phyloP scores from a whole-genome alignment of 2,113 vertebrate species.

The Grammomys dolichurus region DNA sequence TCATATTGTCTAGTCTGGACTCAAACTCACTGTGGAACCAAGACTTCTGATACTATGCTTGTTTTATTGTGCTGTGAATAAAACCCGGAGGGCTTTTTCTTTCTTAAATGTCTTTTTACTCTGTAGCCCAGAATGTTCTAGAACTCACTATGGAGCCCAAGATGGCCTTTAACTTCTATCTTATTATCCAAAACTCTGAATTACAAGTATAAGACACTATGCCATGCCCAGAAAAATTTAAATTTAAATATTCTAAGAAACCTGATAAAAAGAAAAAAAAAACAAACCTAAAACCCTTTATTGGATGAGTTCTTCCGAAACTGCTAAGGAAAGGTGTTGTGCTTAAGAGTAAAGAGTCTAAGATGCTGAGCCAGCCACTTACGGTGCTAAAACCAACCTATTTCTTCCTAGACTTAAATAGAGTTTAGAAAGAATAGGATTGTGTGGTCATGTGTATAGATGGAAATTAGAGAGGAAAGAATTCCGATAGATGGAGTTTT shows the following conservation, averaged over 20 bases:
- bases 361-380: slow-evolving; percentile 22
- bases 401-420: slow-evolving; percentile 41
- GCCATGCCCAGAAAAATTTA: neutral
- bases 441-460: slow-evolving; percentile 55
- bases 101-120: too few species aligned
- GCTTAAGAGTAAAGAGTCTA: neutral
- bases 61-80: neutral
- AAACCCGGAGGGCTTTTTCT: neutral
- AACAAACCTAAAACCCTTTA: neutral
- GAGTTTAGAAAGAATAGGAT: slow-evolving; percentile 55
- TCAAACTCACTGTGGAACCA: neutral
- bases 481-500: slow-evolving; percentile 42
- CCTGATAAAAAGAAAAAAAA: neutral
- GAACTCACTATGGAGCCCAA: neutral
- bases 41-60: neutral
- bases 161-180: neutral
- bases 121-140: neutral
- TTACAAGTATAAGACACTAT: neutral
- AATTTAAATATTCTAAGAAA: neutral
- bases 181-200: neutral
- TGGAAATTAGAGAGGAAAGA: neutral
- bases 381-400: neutral
- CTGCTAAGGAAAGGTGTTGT: neutral
- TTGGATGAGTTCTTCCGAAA: neutral
- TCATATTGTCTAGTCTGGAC: neutral